Percentiles rank a stretch among this genome's conserved stretches.
Evolutionary conservation across 2,113 vertebrate genomes (phyloP).

Genomic region (Butorides virescens): DNA sequence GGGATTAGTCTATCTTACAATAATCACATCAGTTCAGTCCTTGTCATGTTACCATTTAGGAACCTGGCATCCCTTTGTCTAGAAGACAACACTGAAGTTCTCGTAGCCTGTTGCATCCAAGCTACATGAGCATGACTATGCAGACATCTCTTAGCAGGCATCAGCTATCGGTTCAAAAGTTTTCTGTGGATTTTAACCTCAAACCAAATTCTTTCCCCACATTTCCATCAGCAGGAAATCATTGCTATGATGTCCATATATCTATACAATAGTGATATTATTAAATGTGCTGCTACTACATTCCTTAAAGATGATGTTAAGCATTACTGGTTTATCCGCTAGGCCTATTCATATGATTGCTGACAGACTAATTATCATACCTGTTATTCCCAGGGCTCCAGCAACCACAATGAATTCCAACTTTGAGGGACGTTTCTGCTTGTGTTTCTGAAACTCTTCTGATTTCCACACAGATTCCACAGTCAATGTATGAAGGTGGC

Average conservation of each 20-base stretch:
- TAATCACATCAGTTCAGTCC: background rate
- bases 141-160: background rate
- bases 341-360: background rate
- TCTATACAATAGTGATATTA: background rate
- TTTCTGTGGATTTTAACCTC: background rate
- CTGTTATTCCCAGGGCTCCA: background rate
- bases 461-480: background rate
- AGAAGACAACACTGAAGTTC: background rate
- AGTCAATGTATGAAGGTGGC: rapidly evolving
- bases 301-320: background rate
- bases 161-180: background rate
- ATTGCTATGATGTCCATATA: background rate
- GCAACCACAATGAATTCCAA: background rate
- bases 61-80: background rate
- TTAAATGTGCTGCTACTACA: background rate
- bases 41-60: background rate
- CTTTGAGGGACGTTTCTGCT: background rate
- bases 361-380: background rate
- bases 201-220: background rate
- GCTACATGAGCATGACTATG: background rate
- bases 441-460: background rate
- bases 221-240: background rate
- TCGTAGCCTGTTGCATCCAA: background rate
- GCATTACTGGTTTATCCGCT: background rate
- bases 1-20: background rate